Evolutionary conservation across 2,113 vertebrate genomes (phyloP), one percentile per base, ranked within the genome.

Genomic region (Chaetura pelagica): DNA sequence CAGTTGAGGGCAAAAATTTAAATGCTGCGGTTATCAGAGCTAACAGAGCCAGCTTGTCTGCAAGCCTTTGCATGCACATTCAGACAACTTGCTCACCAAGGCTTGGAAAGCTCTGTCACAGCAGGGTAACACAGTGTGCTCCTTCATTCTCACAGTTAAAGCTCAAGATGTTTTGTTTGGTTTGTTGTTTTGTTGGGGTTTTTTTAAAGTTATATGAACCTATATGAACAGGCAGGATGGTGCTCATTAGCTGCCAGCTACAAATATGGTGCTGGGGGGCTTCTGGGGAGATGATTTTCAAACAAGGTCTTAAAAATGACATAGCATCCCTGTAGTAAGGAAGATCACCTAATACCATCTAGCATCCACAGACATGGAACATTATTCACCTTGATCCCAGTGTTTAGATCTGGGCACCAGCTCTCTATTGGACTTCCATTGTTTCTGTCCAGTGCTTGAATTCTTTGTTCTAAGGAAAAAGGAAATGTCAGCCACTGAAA

Each of bases 31-130:
- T 96, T 95, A 93, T 90, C 87, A 51, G 75, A 89, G 76, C 40
- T 74, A 89, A 74, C 87, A 97, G 87, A 97, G 75, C 24, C 77
- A 91, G 74, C 10, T 73, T 90, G 87, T 23, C 83, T 90, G 59
- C 89, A 87, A 87, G 54, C 32, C 40, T 66, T 10, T 62, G 66
- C 90, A 52, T 1, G 6, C 51, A 77, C 66, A 32, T n/a, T 8
- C 81, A 44, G 77, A 75, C 57, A 42, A 58, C 4, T 4, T 29
- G 51, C 35, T 82, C 93, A 61, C 35, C 0, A 0, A 68, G 52
- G 48, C 48, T 79, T 91, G 64, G 55, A 91, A 78, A 30, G 34
- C 42, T 57, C 52, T n/a, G 48, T 84, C 11, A 1, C 0, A 0
- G 38, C 71, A 68, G 30, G 27, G 27, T 64, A 79, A 27, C 18